phyloP scores from a whole-genome alignment of 1,140 invertebrate species.

The Drosophila obscura region DNA sequence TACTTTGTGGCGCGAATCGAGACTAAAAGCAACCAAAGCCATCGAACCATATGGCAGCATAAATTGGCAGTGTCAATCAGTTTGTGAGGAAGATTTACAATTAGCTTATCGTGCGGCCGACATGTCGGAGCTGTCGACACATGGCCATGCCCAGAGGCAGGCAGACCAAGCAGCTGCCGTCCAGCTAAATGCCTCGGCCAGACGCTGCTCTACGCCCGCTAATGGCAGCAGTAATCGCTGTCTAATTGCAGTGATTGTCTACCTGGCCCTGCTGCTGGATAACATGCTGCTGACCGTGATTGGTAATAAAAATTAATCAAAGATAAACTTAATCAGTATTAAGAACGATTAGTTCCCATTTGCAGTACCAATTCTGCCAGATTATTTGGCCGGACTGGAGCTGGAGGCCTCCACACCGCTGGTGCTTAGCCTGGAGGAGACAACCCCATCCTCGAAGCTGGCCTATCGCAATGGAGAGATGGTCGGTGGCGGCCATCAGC shows the following conservation, averaged over 20 bases:
- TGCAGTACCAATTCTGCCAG: conserved; percentile 93
- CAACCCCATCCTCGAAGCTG: conserved; percentile 32
- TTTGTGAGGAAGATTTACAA: conserved; percentile 33
- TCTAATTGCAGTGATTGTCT: conserved; percentile 86
- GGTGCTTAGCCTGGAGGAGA: conserved; percentile 18
- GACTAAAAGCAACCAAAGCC: conserved; percentile 11
- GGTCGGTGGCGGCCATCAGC: conserved; percentile 34
- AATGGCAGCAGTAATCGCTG: conserved; percentile 63
- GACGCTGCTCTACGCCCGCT: conserved; percentile 51
- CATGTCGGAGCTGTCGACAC: conserved; percentile 57
- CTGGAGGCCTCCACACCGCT: conserved; percentile 14
- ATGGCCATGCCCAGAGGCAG: conserved; percentile 19
- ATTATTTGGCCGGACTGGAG: conserved; percentile 89
- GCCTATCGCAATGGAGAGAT: conserved; percentile 35
- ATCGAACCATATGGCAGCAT: conserved; percentile 66
- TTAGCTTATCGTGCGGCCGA: conserved; percentile 14
- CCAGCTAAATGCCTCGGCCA: conserved; percentile 55
- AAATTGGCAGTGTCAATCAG: conserved; percentile 24
- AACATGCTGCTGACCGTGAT: conserved; percentile 91
- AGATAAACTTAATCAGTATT: conserved; percentile 18
- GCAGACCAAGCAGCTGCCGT: conserved; percentile 37
- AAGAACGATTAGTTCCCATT: conserved; percentile 9
- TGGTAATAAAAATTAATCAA: conserved; percentile 84
- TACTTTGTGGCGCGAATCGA: conserved; percentile 63
- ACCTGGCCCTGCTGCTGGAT: conserved; percentile 89